Conservation (phyloP, 1,140 invertebrate genomes). For the Papilio dardanus region DNA sequence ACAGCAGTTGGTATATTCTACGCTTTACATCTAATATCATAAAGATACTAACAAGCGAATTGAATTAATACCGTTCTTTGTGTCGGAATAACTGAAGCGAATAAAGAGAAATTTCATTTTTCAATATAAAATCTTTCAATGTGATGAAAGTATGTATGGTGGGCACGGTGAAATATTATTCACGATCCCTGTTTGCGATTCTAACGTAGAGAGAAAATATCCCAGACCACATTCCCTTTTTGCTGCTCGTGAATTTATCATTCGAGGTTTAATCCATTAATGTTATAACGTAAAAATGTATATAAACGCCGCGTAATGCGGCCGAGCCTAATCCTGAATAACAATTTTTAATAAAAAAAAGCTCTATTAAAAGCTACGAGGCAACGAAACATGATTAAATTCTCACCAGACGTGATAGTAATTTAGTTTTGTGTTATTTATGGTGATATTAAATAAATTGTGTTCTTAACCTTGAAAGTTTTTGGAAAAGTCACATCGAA, state of each 20-base stretch:
- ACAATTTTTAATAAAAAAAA: constrained; percentile 32
- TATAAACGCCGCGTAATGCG: constrained; percentile 32
- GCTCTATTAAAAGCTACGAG: constrained; percentile 16
- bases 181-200: constrained; percentile 27
- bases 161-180: constrained; percentile 32
- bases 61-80: background rate
- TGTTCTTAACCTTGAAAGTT: background rate
- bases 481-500: background rate
- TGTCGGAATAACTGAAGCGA: constrained; percentile 9
- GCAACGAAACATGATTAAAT: constrained; percentile 24
- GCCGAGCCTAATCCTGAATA: constrained; percentile 35
- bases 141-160: constrained; percentile 28
- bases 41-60: background rate
- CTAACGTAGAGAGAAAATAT: constrained; percentile 36
- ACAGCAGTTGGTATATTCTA: background rate
- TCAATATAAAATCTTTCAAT: constrained; percentile 30
- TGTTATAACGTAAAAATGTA: constrained; percentile 37
- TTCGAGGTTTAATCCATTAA: constrained; percentile 38
- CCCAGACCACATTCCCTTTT: constrained; percentile 36
- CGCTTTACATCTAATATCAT: background rate
- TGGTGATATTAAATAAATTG: background rate
- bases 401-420: constrained; percentile 19
- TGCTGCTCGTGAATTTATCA: constrained; percentile 35
- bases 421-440: constrained; percentile 10
- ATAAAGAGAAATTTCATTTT: constrained; percentile 27